Evolutionary conservation across 1,140 invertebrate genomes (phyloP).

Genomic region (Atta colombica): DNA sequence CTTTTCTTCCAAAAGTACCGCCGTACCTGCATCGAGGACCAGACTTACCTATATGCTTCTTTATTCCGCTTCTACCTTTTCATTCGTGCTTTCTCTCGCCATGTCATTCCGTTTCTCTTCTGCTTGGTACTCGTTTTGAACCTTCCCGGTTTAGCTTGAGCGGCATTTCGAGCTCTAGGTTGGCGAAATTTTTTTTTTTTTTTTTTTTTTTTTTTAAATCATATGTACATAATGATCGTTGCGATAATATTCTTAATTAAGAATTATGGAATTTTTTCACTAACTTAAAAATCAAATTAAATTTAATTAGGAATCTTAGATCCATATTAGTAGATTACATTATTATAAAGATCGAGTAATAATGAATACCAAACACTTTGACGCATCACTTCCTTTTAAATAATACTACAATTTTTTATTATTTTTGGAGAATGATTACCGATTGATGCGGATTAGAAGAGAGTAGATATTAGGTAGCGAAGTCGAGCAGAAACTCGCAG

Average conservation of each 20-base stretch:
- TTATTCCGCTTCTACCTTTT: constrained; percentile 41
- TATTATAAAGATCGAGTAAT: neutral
- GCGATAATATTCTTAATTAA: neutral
- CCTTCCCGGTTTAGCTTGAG: neutral
- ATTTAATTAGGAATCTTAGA: neutral
- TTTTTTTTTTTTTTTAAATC: neutral
- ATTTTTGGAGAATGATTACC: neutral
- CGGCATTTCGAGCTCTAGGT: constrained; percentile 20
- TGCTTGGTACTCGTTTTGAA: constrained; percentile 14
- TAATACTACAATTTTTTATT: constrained; percentile 17
- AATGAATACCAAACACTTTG: neutral
- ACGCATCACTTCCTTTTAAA: neutral
- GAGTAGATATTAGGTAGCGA: neutral
- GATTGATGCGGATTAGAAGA: neutral
- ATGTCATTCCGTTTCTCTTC: constrained; percentile 53
- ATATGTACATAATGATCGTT: neutral
- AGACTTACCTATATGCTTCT: constrained; percentile 24
- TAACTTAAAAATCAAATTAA: neutral
- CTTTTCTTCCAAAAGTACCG: constrained; percentile 61
- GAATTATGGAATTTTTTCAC: neutral
- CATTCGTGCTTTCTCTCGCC: constrained; percentile 50
- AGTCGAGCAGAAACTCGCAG: constrained; percentile 16
- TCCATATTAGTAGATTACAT: neutral
- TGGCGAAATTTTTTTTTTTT: neutral
- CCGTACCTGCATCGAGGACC: constrained; percentile 44